Base-by-base conservation (phyloP, 2,113 vertebrate genomes). In the Hydrochoerus hydrochaeris region DNA sequence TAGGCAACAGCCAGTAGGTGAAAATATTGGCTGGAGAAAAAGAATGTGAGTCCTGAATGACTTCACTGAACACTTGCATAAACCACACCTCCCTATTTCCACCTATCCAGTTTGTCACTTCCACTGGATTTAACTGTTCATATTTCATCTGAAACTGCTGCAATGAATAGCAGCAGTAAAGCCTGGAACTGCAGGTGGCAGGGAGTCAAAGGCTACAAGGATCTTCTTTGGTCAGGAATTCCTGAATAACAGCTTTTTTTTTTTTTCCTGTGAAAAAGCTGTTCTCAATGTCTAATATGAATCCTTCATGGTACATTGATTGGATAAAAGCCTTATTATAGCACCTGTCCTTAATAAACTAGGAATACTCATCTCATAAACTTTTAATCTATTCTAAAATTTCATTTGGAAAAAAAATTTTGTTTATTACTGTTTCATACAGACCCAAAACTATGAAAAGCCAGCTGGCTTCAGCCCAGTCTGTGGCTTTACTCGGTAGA, bases 381-480 rank as follows among this genome's bases (percentile, higher is more conserved):
- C 63, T 49, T 95, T 95, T 85, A 24, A 94, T 67, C 16, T 94
- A 85, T 73, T 96, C 94, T 88, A 94, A 95, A 96, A 52, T 95
- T 95, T 90, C 52, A 90, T 80, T 95, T 57, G 26, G 54, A 89
- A 16, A 95, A 90, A 41, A 88, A 35, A 88, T 75, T 95, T 91
- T 57, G 49, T 28, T 73, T 95, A 85, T 90, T 22, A 92, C 13
- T 91, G 11, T 89, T 96, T 91, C 30, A 91, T 32, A 93, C 9
- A 95, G 52, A 71, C 19, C 4, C 41, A 17, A 91, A 63, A 12
- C 9, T 2, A 38, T 86, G 49, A 95, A 16, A 89, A 96, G 65
- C 54, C 65, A 95, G 35, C 3, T 84, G 89, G 30, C n/a, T 93
- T 52, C 46, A 32, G 57, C 20, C 32, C 80, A 93, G 26, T 6